Conservation (phyloP, 2,113 vertebrate genomes). For the Halcyon malimbica region DNA sequence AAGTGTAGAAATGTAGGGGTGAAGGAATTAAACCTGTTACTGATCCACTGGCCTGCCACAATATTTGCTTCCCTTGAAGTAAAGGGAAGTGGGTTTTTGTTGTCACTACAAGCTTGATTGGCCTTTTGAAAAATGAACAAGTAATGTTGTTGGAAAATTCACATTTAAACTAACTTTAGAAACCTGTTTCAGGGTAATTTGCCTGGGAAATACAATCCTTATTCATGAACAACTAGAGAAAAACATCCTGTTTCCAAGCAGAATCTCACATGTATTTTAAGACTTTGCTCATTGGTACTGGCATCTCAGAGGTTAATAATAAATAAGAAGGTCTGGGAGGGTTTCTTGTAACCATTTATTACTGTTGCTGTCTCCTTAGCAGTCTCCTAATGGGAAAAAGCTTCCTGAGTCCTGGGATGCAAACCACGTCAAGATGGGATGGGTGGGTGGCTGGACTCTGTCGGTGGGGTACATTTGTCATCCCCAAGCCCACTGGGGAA, state of each 20-base stretch:
- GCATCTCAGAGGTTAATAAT: not conserved
- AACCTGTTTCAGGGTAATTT: not conserved
- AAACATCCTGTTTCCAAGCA: not conserved
- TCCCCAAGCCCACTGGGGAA: not conserved
- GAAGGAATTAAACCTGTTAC: not conserved
- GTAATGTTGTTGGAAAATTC: not conserved
- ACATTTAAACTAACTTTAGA: not conserved
- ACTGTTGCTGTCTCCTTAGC: not conserved
- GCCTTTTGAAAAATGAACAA: not conserved
- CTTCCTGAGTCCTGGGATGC: not conserved
- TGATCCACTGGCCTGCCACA: not conserved
- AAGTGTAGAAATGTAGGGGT: not conserved
- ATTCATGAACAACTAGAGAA: not conserved
- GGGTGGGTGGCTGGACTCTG: not conserved
- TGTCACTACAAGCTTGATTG: not conserved
- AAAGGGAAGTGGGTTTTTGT: not conserved
- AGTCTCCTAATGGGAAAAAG: not conserved
- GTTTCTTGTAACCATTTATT: constrained; percentile 2
- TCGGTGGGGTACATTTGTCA: not conserved
- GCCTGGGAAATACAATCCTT: not conserved
- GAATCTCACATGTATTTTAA: not conserved
- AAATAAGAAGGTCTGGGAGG: not conserved
- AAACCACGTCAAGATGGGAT: not conserved
- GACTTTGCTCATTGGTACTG: not conserved
- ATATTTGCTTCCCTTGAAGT: not conserved